Base-by-base conservation (phyloP, 2,888 invertebrate genomes). In the Pogonocherus hispidulus region DNA sequence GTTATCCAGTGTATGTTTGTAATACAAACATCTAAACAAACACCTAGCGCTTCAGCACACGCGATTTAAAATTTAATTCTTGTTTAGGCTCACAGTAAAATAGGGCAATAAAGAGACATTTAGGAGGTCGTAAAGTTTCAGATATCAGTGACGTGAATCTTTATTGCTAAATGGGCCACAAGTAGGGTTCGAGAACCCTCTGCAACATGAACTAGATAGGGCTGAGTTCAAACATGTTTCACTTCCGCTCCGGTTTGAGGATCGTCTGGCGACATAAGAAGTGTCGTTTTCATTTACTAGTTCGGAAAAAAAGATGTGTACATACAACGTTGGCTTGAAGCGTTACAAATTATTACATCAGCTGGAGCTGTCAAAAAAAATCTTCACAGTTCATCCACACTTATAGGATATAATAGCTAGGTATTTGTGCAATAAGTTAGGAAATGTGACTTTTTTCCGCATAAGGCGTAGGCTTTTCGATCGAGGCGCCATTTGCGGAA, bases 111-210 rank as follows among this genome's bases (percentile, higher is more conserved):
- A 59, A 59, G 59, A 14, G 59, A 47, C 59, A 46, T 46, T 59
- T 59, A 59, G 59, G 27, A 9, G 59, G 19, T 47, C 59, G 47
- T 59, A 59, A 59, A 59, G 44, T 59, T 47, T 44, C 32, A 11
- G 32, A 47, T 59, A 59, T 59, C 59, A 59, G 59, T 49, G 47
- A 59, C 47, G 47, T 59, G 59, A 59, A 59, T 59, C 59, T 59
- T 59, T 59, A 59, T 59, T 49, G 46, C 47, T 27, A 59, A 59
- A 59, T 49, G 59, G 59, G 47, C 32, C 59, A 27, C 47, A 20
- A 46, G 23, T 59, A 37, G 55, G 35, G 59, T 32, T 27, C 27
- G 47, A 49, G n/a, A 22, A 41, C 57, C 59, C 47, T 59, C 47
- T 27, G 59, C 32, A 22, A 27, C 27, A 47, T 27, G 52, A 47